phyloP scores from a whole-genome alignment of 2,888 invertebrate genomes.

The Agrotis clavis region DNA sequence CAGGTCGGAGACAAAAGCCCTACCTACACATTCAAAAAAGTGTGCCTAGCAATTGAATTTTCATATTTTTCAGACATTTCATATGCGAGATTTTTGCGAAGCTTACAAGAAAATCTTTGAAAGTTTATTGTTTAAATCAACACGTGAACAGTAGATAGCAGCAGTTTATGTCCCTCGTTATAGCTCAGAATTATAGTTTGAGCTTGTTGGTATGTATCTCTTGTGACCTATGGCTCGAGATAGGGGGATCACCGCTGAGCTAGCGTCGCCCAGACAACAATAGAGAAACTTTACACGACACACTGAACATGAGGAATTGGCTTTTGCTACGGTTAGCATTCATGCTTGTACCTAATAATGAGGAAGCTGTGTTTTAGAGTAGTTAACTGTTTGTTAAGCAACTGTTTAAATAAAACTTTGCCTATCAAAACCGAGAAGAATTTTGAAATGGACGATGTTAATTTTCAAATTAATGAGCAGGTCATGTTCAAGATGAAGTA shows the following conservation, averaged over 20 bases:
- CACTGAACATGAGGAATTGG: conserved; percentile 65
- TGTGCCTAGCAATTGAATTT: conserved; percentile 49
- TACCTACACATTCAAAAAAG: conserved; percentile 61
- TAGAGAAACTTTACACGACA: conserved; percentile 68
- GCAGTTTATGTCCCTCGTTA: conserved; percentile 50
- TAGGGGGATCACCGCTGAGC: conserved; percentile 66
- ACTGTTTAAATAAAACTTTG: conserved; percentile 38
- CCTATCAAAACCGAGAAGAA: conserved; percentile 25
- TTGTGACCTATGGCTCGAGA: conserved; percentile 66
- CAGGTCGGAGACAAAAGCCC: conserved; percentile 72
- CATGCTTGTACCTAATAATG: conserved; percentile 45
- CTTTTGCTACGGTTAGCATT: conserved; percentile 60
- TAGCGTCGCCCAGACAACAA: conserved; percentile 67
- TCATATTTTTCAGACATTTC: conserved; percentile 38
- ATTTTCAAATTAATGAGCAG: conserved; percentile 33
- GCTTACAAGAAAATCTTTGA: conserved; percentile 4
- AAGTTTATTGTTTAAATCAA: conserved; percentile 36
- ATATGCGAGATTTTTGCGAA: conserved; percentile 22
- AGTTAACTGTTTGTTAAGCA: conserved; percentile 28
- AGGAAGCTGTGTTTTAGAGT: conserved; percentile 39
- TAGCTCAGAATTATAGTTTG: conserved; percentile 52
- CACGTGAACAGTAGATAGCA: conserved; percentile 33
- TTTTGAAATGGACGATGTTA: conserved; percentile 37
- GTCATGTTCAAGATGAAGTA: conserved; percentile 34
- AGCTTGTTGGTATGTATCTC: conserved; percentile 60